These are phyloP conservation scores for Garrulus glandarius DNA, from an alignment of 2,797 vertebrate genomes.

Conservation along the genomic window DNA sequence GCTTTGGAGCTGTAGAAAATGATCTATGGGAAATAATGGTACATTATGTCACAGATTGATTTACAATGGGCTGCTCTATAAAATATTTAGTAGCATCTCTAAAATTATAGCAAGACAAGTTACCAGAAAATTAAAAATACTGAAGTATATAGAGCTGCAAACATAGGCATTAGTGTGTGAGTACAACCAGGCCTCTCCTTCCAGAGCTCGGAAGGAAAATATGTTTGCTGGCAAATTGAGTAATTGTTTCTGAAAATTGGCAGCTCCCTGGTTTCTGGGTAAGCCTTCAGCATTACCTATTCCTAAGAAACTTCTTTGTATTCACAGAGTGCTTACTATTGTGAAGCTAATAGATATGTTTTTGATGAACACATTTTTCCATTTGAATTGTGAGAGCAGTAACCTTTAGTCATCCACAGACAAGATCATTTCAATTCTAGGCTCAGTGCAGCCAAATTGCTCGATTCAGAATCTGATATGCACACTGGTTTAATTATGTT, in stretches of 20 bases:
- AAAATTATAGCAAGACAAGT: neutral
- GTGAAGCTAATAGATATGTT: slow-evolving; percentile 36
- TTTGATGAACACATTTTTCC: slow-evolving; percentile 42
- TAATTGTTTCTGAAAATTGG: slow-evolving; percentile 14
- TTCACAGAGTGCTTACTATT: slow-evolving; percentile 34
- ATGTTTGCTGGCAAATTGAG: slow-evolving; percentile 40
- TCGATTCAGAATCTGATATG: neutral
- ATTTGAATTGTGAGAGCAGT: neutral
- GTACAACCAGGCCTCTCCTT: neutral
- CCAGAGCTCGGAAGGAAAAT: neutral
- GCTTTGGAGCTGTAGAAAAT: slow-evolving; percentile 18
- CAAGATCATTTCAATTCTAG: slow-evolving; percentile 53
- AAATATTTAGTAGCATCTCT: slow-evolving; percentile 4
- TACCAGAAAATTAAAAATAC: slow-evolving; percentile 55
- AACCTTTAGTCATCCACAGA: slow-evolving; percentile 35
- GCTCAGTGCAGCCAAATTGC: neutral
- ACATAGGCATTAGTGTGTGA: neutral
- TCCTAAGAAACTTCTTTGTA: slow-evolving; percentile 50
- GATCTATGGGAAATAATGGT: neutral
- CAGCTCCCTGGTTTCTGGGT: neutral
- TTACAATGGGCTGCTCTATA: neutral
- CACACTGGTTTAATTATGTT: slow-evolving; percentile 16
- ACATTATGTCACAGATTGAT: neutral
- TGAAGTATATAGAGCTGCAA: neutral
- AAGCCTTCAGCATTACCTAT: neutral